A percentile compares a stretch with the other conserved stretches of the same genome.
phyloP scores from a whole-genome alignment of 2,888 invertebrate species.

The Acronicta alni region DNA sequence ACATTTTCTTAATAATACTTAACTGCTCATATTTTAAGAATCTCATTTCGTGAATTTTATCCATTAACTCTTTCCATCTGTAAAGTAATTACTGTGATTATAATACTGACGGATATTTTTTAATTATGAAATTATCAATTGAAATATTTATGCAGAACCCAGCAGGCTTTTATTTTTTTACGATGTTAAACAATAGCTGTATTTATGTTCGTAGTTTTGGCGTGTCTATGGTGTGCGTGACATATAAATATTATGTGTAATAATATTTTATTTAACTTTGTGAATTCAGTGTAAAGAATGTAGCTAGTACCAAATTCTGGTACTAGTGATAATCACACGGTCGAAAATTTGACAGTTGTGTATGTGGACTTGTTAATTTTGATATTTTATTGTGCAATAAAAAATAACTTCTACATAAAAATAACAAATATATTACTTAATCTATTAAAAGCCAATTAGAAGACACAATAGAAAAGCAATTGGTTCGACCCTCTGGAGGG shows the following conservation, averaged over 20 bases:
- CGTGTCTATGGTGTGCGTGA: conserved; percentile 57
- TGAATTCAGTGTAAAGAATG: conserved; percentile 16
- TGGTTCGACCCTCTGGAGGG: too few relatives aligned
- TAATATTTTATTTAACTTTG: conserved; percentile 34
- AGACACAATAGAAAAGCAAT: too few relatives aligned
- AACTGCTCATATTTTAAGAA: conserved; percentile 12
- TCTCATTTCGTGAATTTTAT: conserved; percentile 7
- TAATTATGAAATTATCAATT: background rate
- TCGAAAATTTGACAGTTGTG: conserved; percentile 19
- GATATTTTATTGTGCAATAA: conserved; percentile 11
- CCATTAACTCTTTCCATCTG: conserved; percentile 31
- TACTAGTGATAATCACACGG: conserved; percentile 15
- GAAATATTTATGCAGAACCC: conserved; percentile 31
- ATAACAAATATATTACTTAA: too few relatives aligned
- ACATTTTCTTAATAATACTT: conserved; percentile 56
- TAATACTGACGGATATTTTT: background rate
- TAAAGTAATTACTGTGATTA: conserved; percentile 34
- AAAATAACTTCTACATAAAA: too few relatives aligned
- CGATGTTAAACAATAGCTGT: conserved; percentile 25
- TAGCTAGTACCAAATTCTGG: conserved; percentile 9
- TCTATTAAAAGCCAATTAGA: too few relatives aligned
- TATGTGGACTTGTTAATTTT: conserved; percentile 32
- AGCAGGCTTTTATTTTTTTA: conserved; percentile 6
- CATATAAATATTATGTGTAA: conserved; percentile 52
- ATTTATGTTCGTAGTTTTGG: conserved; percentile 28